A percentile compares a stretch with the other conserved stretches of the same genome.
phyloP scores from a whole-genome alignment of 2,888 invertebrate genomes.

The Lycophotia porphyrea region DNA sequence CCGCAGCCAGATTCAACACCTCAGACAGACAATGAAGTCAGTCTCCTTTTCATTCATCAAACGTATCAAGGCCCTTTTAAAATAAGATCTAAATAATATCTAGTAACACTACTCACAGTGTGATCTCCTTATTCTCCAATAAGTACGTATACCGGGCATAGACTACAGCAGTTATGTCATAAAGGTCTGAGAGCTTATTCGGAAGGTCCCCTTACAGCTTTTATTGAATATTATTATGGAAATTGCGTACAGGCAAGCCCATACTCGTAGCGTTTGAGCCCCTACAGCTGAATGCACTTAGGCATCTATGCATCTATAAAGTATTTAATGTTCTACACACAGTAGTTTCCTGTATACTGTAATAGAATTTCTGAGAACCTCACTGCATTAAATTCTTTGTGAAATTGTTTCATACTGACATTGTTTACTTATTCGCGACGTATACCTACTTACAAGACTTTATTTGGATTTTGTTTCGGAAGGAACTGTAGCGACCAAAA shows the following conservation, averaged over 20 bases:
- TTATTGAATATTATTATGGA: slow-evolving; percentile 68
- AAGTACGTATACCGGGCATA: slow-evolving; percentile 20
- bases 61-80: not conserved
- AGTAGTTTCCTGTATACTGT: slow-evolving; percentile 52
- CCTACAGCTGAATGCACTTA: slow-evolving; percentile 62
- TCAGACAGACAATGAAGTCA: not conserved
- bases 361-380: slow-evolving; percentile 62
- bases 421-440: slow-evolving; percentile 2
- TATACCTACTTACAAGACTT: not conserved
- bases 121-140: slow-evolving; percentile 27
- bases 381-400: slow-evolving; percentile 46
- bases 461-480: not conserved
- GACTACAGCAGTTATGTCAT: slow-evolving; percentile 33
- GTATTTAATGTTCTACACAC: slow-evolving; percentile 59
- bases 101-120: slow-evolving; percentile 21
- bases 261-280: slow-evolving; percentile 50
- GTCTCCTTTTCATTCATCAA: not conserved
- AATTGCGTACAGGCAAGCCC: slow-evolving; percentile 52
- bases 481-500: too few species aligned
- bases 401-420: slow-evolving; percentile 34
- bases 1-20: too few species aligned
- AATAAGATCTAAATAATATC: slow-evolving; percentile 7
- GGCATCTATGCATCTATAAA: slow-evolving; percentile 54
- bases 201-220: slow-evolving; percentile 53
- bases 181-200: slow-evolving; percentile 60